Percentiles rank a stretch among this genome's conserved stretches.
phyloP scores from a whole-genome alignment of 2,888 invertebrate species.

The Tinea pellionella region DNA sequence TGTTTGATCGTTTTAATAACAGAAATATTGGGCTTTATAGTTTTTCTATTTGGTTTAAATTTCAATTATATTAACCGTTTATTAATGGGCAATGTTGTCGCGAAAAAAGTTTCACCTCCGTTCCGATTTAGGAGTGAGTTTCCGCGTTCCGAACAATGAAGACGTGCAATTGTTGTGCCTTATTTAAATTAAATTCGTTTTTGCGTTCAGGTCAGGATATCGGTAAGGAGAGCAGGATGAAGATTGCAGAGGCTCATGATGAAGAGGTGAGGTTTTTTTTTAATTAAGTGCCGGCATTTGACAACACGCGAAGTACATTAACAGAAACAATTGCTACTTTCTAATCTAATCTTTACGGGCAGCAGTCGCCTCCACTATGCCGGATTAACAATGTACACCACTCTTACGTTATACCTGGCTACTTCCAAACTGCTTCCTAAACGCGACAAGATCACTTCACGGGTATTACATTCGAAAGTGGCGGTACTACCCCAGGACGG shows the following conservation, averaged over 20 bases:
- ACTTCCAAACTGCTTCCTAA: too few species aligned
- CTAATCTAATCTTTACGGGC: too few species aligned
- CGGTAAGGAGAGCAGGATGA: constrained; percentile 63
- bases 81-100: neutral
- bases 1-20: too few species aligned
- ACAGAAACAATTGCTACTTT: too few species aligned
- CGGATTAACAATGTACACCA: too few species aligned
- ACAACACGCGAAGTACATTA: too few species aligned
- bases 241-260: constrained; percentile 56
- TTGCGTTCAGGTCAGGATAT: constrained; percentile 62
- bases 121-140: neutral
- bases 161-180: neutral
- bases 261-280: constrained; percentile 49
- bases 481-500: too few species aligned
- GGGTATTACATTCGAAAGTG: too few species aligned
- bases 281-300: too few species aligned
- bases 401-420: too few species aligned
- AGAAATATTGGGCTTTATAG: neutral
- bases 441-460: too few species aligned
- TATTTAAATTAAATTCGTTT: constrained; percentile 17
- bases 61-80: neutral
- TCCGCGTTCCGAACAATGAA: neutral
- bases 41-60: neutral
- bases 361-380: too few species aligned
- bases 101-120: neutral